Evolutionary conservation across 2,113 vertebrate species (phyloP).

Genomic region (Amazona guildingii): DNA sequence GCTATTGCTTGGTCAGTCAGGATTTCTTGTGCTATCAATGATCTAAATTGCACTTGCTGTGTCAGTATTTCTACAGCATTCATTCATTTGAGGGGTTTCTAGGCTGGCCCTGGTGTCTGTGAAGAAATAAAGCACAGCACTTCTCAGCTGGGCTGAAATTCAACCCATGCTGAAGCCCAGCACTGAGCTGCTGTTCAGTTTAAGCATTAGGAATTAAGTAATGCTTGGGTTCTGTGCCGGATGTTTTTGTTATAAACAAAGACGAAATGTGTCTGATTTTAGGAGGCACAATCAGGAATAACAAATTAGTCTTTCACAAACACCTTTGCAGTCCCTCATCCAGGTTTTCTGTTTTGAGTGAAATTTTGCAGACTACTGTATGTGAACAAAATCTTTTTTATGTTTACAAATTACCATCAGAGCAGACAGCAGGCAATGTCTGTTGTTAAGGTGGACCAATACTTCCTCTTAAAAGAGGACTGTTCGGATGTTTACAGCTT

Average conservation of each 20-base stretch:
- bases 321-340: not conserved
- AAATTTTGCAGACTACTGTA: not conserved
- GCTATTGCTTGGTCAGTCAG: not conserved
- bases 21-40: not conserved
- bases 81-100: not conserved
- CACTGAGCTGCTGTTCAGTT: not conserved
- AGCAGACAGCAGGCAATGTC: not conserved
- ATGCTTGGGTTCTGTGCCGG: not conserved
- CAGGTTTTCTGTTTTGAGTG: not conserved
- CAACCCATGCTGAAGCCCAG: not conserved
- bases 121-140: not conserved
- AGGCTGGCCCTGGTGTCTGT: not conserved
- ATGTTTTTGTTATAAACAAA: not conserved
- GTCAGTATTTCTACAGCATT: not conserved
- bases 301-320: not conserved
- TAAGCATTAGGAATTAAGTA: not conserved
- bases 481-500: constrained; percentile 34
- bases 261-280: not conserved
- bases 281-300: not conserved
- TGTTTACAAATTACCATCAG: not conserved
- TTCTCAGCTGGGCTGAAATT: not conserved
- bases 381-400: not conserved
- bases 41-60: not conserved
- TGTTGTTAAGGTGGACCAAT: not conserved
- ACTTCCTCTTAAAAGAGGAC: not conserved